These are phyloP conservation scores for Caenorhabditis doughertyi DNA, from an alignment of 2,888 invertebrate species.

Conservation along the genomic window DNA sequence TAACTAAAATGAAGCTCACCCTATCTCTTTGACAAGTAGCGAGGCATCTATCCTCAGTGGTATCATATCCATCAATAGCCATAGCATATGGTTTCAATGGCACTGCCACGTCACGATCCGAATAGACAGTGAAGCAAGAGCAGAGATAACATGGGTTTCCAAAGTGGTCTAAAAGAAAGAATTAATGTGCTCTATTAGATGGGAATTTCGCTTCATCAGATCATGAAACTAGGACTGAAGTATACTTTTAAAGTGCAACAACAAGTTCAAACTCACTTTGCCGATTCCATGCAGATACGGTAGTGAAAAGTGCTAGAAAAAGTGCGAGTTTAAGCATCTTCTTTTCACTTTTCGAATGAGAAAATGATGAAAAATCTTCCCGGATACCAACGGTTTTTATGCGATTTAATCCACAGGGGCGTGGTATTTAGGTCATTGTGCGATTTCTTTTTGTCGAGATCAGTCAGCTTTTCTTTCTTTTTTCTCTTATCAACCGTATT, in stretches of 20 bases:
- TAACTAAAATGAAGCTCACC: no score
- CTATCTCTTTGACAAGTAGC: conserved; percentile 78
- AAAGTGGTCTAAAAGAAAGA: conserved; percentile 75
- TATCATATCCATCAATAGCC: conserved; percentile 78
- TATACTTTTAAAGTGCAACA: not conserved
- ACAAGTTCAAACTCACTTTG: conserved; percentile 49
- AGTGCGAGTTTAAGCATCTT: conserved; percentile 38
- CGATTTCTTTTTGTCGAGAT: conserved; percentile 32
- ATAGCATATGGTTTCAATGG: conserved; percentile 78
- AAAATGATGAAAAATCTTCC: conserved; percentile 39
- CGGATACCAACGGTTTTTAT: conserved; percentile 49
- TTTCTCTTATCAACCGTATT: conserved; percentile 41
- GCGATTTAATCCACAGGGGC: conserved; percentile 43
- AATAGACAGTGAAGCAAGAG: conserved; percentile 81
- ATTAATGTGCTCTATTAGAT: not conserved
- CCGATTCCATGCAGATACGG: conserved; percentile 54
- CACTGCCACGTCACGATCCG: conserved; percentile 79
- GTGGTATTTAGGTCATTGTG: conserved; percentile 60
- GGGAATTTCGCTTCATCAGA: no score
- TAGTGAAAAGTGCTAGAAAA: conserved; percentile 32
- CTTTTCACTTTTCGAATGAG: conserved; percentile 5
- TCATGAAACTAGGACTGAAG: not conserved
- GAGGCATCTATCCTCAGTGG: conserved; percentile 80
- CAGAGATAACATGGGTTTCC: conserved; percentile 80
- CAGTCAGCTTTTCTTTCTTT: conserved; percentile 36